Evolutionary conservation across 2,113 vertebrate genomes (phyloP), one percentile per base, ranked within the genome.

Genomic region (Picathartes gymnocephalus): DNA sequence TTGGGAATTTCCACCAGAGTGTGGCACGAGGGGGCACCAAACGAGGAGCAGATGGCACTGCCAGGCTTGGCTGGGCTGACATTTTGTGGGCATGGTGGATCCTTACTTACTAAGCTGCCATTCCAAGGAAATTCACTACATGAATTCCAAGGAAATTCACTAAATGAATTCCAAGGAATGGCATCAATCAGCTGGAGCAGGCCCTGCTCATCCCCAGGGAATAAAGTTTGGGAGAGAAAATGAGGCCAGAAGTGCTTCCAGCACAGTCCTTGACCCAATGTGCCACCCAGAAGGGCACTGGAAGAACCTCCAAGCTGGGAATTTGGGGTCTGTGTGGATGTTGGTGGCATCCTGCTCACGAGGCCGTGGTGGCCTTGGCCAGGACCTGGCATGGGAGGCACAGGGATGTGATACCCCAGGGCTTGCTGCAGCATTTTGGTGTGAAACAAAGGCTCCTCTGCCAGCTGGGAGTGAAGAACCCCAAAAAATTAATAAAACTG

Each of bases 371-470:
- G 68, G 37, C 45, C 45, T 56, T 30, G 54, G 66, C 20, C 0
- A 0, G 42, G 39, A 45, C 11, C 11, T 0, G 0, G 14, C 0
- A 0, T n/a, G 76, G 30, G 45, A 82, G 48, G 50, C 2, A 1
- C 42, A 37, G 58, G n/a, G 44, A 13, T 47, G 48, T 35, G 73
- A 85, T 35, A 50, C 8, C 33, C 33, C 4, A 0, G 42, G 64
- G 23, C 69, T 28, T 15, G 0, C 45, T 28, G n/a, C 45, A 51
- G 48, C 7, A 0, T 47, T 79, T 81, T 28, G 82, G 28, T 14
- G 15, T 53, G 42, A 69, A 79, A 60, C 78, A 69, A 60, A 90
- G 45, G 50, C 19, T 71, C 13, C 31, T 90, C 57, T 91, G 53
- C 58, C 61, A 58, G 50, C 4, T 6, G 37, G 40, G 66, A 85